A percentile compares a stretch with the other conserved stretches of the same genome.
Conservation (phyloP, 2,113 vertebrate genomes). For the Salvelinus alpinus region DNA sequence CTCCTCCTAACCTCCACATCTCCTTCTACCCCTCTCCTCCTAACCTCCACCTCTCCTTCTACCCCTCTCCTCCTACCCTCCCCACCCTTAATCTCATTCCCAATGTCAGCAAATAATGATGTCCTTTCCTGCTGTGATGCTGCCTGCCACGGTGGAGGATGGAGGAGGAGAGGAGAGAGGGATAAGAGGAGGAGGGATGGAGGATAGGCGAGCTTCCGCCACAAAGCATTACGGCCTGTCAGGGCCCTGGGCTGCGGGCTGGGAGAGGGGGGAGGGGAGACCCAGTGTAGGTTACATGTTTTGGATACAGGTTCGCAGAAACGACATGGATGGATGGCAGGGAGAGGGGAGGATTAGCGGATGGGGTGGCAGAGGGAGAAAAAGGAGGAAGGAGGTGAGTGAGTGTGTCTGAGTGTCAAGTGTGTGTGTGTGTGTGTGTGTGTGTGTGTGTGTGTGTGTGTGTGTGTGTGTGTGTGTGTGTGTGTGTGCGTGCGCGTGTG, state of each 20-base stretch:
- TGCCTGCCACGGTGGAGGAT: conserved; percentile 27
- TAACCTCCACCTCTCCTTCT: background rate
- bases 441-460: background rate
- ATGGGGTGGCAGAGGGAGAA: background rate
- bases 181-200: background rate
- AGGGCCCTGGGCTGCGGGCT: background rate
- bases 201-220: background rate
- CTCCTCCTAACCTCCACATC: background rate
- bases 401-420: background rate
- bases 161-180: background rate
- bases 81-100: conserved; percentile 62
- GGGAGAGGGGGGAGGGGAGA: background rate
- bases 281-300: conserved; percentile 67
- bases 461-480: background rate
- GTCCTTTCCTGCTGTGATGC: conserved; percentile 53
- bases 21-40: background rate
- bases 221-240: background rate
- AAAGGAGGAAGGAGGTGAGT: too few species aligned
- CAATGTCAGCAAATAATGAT: conserved; percentile 70
- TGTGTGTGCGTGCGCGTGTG: too few species aligned
- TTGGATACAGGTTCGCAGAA: conserved; percentile 61
- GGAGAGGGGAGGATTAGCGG: background rate
- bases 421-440: background rate
- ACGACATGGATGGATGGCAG: conserved; percentile 13
- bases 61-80: background rate